These are phyloP conservation scores for Diarsia dahlii DNA, from an alignment of 2,888 invertebrate species.

Conservation along the genomic window DNA sequence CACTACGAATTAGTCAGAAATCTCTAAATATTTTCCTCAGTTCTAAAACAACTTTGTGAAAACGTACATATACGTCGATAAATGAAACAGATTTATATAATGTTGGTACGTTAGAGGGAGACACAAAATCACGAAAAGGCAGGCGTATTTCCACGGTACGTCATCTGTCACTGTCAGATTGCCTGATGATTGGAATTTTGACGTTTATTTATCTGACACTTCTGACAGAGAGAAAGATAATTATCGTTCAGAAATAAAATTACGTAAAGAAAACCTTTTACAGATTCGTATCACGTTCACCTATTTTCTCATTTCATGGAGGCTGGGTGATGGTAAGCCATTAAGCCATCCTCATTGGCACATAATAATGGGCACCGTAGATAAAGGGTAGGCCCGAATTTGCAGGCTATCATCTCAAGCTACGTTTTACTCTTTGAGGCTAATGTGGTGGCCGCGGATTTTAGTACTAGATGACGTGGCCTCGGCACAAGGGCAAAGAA, in stretches of 20 bases:
- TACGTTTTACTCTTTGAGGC: no score
- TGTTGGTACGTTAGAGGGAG: constrained; percentile 15
- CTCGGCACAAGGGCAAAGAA: no score
- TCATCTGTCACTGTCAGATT: constrained; percentile 46
- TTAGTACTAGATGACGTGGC: no score
- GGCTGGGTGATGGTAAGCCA: no score
- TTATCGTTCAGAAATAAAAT: constrained; percentile 24
- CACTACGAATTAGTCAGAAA: constrained; percentile 11
- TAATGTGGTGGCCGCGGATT: no score
- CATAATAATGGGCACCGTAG: no score
- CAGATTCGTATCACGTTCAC: no score
- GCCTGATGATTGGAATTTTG: neutral
- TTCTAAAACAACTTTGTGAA: constrained; percentile 4
- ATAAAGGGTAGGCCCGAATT: no score
- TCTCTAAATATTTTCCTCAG: constrained; percentile 38
- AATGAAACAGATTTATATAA: constrained; percentile 26
- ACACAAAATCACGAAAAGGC: neutral
- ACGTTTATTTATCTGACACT: neutral
- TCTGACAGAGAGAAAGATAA: neutral
- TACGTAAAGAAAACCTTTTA: no score
- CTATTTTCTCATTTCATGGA: no score
- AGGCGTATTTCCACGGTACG: constrained; percentile 32
- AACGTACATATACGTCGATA: neutral
- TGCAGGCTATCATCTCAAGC: no score
- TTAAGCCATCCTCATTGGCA: no score